These are phyloP conservation scores for Drosophila nigrodunni DNA, from an alignment of 1,140 invertebrate genomes.

Conservation along the genomic window DNA sequence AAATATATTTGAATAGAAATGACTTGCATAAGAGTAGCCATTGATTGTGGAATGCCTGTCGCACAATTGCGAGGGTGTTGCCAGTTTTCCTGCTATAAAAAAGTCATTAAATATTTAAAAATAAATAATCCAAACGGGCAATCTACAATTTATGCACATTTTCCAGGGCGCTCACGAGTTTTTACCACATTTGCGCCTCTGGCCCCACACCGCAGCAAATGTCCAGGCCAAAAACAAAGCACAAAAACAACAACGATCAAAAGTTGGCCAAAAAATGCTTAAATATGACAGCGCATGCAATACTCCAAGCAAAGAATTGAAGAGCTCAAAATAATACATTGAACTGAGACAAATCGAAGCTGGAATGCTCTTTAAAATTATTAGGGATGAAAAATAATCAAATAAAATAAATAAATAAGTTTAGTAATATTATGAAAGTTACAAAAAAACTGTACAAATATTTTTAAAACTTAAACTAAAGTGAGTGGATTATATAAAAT, in stretches of 20 bases:
- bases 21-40: constrained; percentile 56
- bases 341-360: not conserved
- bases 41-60: constrained; percentile 18
- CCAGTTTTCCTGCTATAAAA: constrained; percentile 55
- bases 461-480: too few species aligned
- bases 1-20: constrained; percentile 59
- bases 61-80: constrained; percentile 70
- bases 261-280: constrained; percentile 31
- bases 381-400: not conserved
- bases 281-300: constrained; percentile 62
- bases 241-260: constrained; percentile 12
- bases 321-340: constrained; percentile 11
- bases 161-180: constrained; percentile 69
- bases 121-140: constrained; percentile 69
- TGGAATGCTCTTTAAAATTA: constrained; percentile 18
- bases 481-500: too few species aligned
- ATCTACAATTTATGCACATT: constrained; percentile 61
- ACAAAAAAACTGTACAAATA: not conserved
- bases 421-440: not conserved
- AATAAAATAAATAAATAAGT: not conserved
- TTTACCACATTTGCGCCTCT: constrained; percentile 53
- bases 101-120: constrained; percentile 77
- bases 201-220: constrained; percentile 15
- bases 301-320: constrained; percentile 22
- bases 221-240: not conserved